Conservation (phyloP, 2,888 invertebrate species). For the Athalia rosae region DNA sequence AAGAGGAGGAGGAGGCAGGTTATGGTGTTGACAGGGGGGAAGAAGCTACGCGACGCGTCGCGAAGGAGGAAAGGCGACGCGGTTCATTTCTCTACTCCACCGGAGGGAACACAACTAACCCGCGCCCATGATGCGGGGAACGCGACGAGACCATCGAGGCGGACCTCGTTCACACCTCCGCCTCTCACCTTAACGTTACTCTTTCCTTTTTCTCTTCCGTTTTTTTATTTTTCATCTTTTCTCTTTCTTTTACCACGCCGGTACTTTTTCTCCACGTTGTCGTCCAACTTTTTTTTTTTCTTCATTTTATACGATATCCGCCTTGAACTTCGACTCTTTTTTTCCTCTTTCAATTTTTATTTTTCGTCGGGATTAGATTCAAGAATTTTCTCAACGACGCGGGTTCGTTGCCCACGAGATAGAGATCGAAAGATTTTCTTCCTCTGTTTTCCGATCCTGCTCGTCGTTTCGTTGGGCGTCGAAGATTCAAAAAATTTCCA, state of each 20-base stretch:
- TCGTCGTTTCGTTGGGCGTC: no score
- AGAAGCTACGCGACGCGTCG: conserved; percentile 58
- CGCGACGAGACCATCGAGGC: conserved; percentile 53
- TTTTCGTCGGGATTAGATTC: background rate
- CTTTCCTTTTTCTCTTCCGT: conserved; percentile 1
- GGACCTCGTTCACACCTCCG: conserved; percentile 68
- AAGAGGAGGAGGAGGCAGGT: conserved; percentile 52
- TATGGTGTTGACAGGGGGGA: conserved; percentile 67
- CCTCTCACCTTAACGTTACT: conserved; percentile 57
- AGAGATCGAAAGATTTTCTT: no score
- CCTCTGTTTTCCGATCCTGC: no score
- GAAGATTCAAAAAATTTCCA: no score
- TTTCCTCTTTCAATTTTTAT: no score
- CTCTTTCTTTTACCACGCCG: background rate
- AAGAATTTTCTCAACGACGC: background rate
- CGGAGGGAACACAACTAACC: conserved; percentile 47
- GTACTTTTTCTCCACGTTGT: conserved; percentile 14
- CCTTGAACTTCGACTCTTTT: background rate
- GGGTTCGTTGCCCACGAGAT: background rate
- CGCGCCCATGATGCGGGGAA: conserved; percentile 43
- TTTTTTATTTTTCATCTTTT: background rate
- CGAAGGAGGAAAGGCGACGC: conserved; percentile 62
- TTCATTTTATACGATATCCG: background rate
- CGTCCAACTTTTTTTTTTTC: background rate
- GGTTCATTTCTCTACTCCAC: conserved; percentile 45